phyloP scores from a whole-genome alignment of 2,888 invertebrate species.

The Ectemnius cavifrons region DNA sequence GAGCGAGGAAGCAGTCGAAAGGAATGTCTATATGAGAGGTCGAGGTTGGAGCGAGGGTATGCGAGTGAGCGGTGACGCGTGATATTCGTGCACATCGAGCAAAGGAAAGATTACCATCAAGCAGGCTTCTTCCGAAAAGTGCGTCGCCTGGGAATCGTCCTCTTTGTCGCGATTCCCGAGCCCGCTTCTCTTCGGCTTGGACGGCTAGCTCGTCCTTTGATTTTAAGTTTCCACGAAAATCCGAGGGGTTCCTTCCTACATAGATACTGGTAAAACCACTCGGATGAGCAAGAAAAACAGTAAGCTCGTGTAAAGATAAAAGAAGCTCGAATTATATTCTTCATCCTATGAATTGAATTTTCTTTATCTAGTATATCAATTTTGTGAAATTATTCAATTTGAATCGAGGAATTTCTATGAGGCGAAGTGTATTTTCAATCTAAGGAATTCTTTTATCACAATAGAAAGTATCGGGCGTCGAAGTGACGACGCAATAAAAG shows the following conservation, averaged over 20 bases:
- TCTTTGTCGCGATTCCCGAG: conserved; percentile 40
- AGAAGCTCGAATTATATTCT: neutral
- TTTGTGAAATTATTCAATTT: neutral
- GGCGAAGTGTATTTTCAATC: neutral
- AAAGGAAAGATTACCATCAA: conserved; percentile 76
- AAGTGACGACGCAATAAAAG: too few species aligned
- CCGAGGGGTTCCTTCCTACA: conserved; percentile 38
- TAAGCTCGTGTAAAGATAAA: conserved; percentile 4
- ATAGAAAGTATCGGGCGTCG: too few species aligned
- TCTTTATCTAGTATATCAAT: too few species aligned
- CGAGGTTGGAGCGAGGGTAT: conserved; percentile 56
- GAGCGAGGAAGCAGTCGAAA: conserved; percentile 51
- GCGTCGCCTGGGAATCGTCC: conserved; percentile 24
- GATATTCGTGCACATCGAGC: conserved; percentile 75
- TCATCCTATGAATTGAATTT: too few species aligned
- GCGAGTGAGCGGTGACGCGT: conserved; percentile 75
- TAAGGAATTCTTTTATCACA: too few species aligned
- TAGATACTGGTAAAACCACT: conserved; percentile 15
- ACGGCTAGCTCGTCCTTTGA: conserved; percentile 60
- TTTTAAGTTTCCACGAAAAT: conserved; percentile 60
- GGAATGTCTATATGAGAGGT: conserved; percentile 75
- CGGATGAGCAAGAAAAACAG: conserved; percentile 53
- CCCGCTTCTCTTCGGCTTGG: conserved; percentile 14
- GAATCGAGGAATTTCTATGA: neutral
- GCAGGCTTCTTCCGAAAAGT: conserved; percentile 65